These are phyloP conservation scores for Polyergus mexicanus DNA, from an alignment of 1,140 invertebrate genomes.

Conservation along the genomic window DNA sequence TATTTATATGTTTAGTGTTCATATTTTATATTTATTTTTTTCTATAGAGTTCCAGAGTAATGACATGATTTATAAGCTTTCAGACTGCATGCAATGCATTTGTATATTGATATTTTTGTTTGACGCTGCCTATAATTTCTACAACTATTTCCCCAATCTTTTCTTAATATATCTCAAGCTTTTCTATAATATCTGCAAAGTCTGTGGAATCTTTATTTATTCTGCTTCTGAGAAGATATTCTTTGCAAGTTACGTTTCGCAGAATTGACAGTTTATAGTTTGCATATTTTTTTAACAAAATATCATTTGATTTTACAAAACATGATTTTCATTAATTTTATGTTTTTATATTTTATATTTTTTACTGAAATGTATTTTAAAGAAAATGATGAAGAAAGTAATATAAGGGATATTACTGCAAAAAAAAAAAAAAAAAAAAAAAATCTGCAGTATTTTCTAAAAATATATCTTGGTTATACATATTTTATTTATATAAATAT, in stretches of 20 bases:
- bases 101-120: slow-evolving; percentile 59
- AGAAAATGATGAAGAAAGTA: slow-evolving; percentile 2
- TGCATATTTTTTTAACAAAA: not conserved
- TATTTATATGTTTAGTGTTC: slow-evolving; percentile 35
- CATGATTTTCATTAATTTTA: not conserved
- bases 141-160: slow-evolving; percentile 26
- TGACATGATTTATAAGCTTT: slow-evolving; percentile 58
- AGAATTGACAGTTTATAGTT: slow-evolving; percentile 28
- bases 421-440: not conserved
- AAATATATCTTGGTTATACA: slow-evolving; percentile 25
- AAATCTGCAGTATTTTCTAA: not conserved
- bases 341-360: slow-evolving; percentile 31
- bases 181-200: slow-evolving; percentile 39
- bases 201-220: slow-evolving; percentile 7
- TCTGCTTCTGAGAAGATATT: slow-evolving; percentile 42
- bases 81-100: slow-evolving; percentile 66
- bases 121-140: slow-evolving; percentile 43
- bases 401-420: not conserved
- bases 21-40: slow-evolving; percentile 35
- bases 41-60: slow-evolving; percentile 72
- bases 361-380: slow-evolving; percentile 4
- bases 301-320: not conserved
- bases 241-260: not conserved
- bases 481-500: slow-evolving; percentile 21
- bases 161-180: slow-evolving; percentile 30